phyloP scores from a whole-genome alignment of 2,888 invertebrate genomes.

The Napeogenes sylphis region DNA sequence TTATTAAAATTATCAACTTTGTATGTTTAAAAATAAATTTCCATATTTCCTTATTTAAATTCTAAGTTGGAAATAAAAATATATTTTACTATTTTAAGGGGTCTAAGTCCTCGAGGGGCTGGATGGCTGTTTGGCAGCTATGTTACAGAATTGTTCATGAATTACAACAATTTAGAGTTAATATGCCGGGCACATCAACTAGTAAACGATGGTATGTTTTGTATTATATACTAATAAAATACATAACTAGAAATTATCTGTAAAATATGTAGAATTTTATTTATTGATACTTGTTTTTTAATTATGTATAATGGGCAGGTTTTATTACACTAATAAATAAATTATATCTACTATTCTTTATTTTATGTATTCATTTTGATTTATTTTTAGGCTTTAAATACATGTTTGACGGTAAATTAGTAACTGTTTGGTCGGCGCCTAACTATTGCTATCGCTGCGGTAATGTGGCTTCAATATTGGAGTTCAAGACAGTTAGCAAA shows the following conservation, averaged over 20 bases:
- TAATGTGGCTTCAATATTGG: conserved; percentile 97
- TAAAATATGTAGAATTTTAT: no score
- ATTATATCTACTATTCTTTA: background rate
- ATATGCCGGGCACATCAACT: conserved; percentile 99
- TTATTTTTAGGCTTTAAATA: conserved; percentile 90
- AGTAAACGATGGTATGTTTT: conserved; percentile 92
- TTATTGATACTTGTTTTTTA: no score
- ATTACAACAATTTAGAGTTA: conserved; percentile 92
- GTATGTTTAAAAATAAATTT: no score
- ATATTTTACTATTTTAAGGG: conserved; percentile 64
- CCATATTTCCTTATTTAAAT: no score
- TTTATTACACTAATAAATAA: no score
- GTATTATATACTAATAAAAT: conserved; percentile 4
- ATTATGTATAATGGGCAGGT: no score
- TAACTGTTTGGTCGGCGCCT: conserved; percentile 99
- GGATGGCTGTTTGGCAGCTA: conserved; percentile 98
- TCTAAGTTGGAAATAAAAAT: no score
- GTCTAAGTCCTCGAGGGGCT: conserved; percentile 96
- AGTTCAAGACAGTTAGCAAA: conserved; percentile 88
- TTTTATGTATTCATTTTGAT: conserved; percentile 1
- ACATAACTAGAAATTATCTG: background rate
- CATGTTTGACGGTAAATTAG: conserved; percentile 97
- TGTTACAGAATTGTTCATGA: conserved; percentile 96
- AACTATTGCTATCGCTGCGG: conserved; percentile 99
- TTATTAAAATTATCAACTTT: no score